phyloP scores from a whole-genome alignment of 2,113 vertebrate genomes.

The Nettapus auritus region DNA sequence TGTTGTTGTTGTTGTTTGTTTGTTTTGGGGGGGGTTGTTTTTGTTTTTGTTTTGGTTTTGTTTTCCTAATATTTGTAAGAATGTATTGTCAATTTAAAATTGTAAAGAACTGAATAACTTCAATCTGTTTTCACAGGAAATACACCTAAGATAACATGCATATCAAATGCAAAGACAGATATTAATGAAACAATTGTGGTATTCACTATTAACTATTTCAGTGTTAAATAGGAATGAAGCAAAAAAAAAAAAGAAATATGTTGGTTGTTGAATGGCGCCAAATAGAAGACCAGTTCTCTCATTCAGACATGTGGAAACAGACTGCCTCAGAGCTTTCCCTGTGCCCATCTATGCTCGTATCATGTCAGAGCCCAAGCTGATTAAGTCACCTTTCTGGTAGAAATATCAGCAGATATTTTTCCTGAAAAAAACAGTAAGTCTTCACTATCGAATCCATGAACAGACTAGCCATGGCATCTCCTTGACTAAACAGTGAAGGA shows the following conservation, averaged over 20 bases:
- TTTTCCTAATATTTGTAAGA: not conserved
- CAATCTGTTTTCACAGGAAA: not conserved
- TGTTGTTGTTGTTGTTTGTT: no score
- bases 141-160: not conserved
- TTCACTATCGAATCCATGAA: not conserved
- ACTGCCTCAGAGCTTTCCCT: not conserved
- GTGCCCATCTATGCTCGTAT: not conserved
- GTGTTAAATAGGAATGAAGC: not conserved
- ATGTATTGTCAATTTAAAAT: not conserved
- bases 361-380: not conserved
- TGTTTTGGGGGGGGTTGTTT: no score
- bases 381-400: not conserved
- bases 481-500: not conserved
- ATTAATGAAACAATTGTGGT: not conserved
- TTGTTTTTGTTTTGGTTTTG: no score
- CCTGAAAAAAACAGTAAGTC: not conserved
- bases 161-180: not conserved
- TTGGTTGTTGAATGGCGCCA: not conserved
- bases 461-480: not conserved
- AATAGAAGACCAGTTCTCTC: not conserved
- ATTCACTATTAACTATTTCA: not conserved
- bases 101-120: not conserved
- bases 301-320: not conserved
- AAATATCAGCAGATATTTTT: not conserved
- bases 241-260: not conserved